Evolutionary conservation across 1,140 invertebrate genomes (phyloP).

Genomic region (Dermatophagoides farinae): DNA sequence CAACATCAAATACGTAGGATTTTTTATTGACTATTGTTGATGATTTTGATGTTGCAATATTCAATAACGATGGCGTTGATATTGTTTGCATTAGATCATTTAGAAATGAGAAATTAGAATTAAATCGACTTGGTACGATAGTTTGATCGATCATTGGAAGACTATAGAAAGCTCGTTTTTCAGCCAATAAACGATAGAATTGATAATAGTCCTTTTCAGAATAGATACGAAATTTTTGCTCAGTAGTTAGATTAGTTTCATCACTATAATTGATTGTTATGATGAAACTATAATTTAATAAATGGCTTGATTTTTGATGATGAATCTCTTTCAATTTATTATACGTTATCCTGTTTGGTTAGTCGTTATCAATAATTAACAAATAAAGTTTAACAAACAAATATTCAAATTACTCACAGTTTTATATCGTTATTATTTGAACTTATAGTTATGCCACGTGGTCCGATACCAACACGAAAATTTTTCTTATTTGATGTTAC

Average conservation of each 20-base stretch:
- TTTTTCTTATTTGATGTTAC: slow-evolving; percentile 13
- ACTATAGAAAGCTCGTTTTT: slow-evolving; percentile 74
- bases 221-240: slow-evolving; percentile 54
- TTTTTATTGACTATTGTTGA: slow-evolving; percentile 32
- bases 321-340: no score
- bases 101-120: slow-evolving; percentile 55
- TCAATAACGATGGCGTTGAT: slow-evolving; percentile 29
- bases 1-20: slow-evolving; percentile 70
- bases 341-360: no score
- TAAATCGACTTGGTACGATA: slow-evolving; percentile 32
- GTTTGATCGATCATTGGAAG: slow-evolving; percentile 27
- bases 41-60: no score
- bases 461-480: slow-evolving; percentile 46
- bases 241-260: slow-evolving; percentile 24
- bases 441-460: slow-evolving; percentile 54
- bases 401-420: neutral
- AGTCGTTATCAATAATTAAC: no score
- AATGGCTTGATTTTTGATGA: no score
- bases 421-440: neutral
- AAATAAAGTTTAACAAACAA: neutral
- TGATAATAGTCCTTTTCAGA: slow-evolving; percentile 52
- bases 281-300: no score
- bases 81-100: slow-evolving; percentile 56
- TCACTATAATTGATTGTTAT: slow-evolving; percentile 44
- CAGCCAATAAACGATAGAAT: slow-evolving; percentile 64